Conservation (phyloP, 1,140 invertebrate genomes). For the Eupristina koningsbergeri region DNA sequence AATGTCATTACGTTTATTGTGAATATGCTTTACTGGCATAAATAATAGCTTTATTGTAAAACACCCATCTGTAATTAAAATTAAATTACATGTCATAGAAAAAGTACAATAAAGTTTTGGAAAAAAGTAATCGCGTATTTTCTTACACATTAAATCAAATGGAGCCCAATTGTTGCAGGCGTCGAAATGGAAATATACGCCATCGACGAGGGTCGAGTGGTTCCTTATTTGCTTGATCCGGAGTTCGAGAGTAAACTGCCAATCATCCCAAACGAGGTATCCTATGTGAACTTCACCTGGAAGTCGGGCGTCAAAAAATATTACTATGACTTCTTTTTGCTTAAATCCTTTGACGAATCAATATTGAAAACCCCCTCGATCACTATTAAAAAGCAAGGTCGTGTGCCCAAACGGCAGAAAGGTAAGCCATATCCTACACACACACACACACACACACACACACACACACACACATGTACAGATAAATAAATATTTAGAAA, state of each 20-base stretch:
- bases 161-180: constrained; percentile 72
- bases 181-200: constrained; percentile 91
- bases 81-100: background rate
- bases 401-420: constrained; percentile 88
- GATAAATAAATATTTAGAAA: no score
- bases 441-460: background rate
- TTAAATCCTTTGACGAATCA: constrained; percentile 87
- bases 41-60: no score
- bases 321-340: constrained; percentile 88
- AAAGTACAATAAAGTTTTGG: no score
- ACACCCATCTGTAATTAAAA: no score
- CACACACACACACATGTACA: no score
- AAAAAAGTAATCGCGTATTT: constrained; percentile 1
- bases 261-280: constrained; percentile 91
- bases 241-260: constrained; percentile 91
- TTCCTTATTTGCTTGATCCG: constrained; percentile 88
- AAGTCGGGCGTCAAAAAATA: constrained; percentile 89
- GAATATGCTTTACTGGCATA: no score
- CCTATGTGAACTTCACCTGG: constrained; percentile 94
- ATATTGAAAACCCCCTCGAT: constrained; percentile 89
- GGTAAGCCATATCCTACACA: constrained; percentile 74
- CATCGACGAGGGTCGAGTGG: constrained; percentile 87
- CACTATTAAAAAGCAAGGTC: constrained; percentile 87
- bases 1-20: no score
- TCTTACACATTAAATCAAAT: background rate